These are phyloP conservation scores for Acleris laterana DNA, from an alignment of 2,888 invertebrate species.

Conservation along the genomic window DNA sequence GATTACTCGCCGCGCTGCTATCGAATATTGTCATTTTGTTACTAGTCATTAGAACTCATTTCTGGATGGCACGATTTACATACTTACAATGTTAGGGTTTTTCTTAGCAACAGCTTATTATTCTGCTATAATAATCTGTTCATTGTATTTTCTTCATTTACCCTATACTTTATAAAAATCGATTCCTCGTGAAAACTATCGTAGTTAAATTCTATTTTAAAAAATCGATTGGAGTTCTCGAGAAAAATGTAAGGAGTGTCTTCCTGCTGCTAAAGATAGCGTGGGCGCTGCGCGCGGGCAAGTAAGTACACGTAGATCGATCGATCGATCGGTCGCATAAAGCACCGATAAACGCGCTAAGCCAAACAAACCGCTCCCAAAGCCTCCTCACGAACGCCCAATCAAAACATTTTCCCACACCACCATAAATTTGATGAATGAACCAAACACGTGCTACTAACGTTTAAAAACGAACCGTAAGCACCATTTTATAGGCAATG, in stretches of 20 bases:
- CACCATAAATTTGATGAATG: conserved; percentile 84
- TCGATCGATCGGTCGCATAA: conserved; percentile 36
- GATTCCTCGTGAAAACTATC: no score
- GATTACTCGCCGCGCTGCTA: conserved; percentile 4
- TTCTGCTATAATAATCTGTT: no score
- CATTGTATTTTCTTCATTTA: no score
- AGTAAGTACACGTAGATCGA: not conserved
- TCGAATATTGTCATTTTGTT: conserved; percentile 19
- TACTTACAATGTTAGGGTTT: conserved; percentile 14
- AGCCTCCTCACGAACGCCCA: conserved; percentile 46
- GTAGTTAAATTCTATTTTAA: no score
- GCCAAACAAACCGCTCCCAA: conserved; percentile 47
- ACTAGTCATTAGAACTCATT: not conserved
- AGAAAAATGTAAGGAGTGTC: not conserved
- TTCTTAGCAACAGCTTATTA: no score
- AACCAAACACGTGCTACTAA: conserved; percentile 83
- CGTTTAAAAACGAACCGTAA: conserved; percentile 82
- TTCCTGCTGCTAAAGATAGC: conserved; percentile 3
- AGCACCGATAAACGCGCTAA: conserved; percentile 47
- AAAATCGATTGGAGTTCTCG: no score
- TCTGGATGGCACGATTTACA: conserved; percentile 40
- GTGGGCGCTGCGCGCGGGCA: not conserved
- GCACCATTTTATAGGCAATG: conserved; percentile 84
- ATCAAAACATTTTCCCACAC: conserved; percentile 80
- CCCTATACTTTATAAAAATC: no score